Conservation (phyloP, 2,113 vertebrate genomes). For the Lamprologus tigripictilis region DNA sequence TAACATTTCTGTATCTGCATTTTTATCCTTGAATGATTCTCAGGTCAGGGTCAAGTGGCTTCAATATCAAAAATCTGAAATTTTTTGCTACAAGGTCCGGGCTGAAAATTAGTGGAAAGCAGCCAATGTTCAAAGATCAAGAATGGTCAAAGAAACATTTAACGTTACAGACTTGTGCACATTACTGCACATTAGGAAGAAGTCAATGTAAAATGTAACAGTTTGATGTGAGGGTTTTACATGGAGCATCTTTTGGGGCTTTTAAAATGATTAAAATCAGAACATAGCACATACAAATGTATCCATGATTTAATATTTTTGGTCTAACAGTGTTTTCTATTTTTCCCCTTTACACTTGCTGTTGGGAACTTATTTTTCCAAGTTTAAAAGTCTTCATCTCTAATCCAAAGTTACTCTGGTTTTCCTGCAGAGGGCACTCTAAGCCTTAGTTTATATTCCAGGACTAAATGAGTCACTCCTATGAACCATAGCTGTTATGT, state of each 20-base stretch:
- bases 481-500: conserved; percentile 24
- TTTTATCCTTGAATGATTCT: neutral
- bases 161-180: neutral
- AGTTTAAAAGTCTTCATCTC: neutral
- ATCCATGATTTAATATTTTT: neutral
- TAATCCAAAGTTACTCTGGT: neutral
- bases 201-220: neutral
- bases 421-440: conserved; percentile 50
- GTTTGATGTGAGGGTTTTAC: neutral
- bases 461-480: conserved; percentile 11
- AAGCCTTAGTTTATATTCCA: neutral
- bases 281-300: rapidly evolving
- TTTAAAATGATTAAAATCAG: neutral
- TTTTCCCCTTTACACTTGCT: neutral
- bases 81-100: neutral
- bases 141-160: neutral
- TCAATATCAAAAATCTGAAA: neutral
- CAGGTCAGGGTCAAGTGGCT: neutral
- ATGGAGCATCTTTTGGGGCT: neutral
- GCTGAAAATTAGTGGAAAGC: neutral
- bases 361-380: neutral
- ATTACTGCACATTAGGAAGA: neutral
- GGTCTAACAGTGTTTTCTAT: neutral
- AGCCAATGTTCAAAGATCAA: neutral
- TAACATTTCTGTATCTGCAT: neutral